Base-by-base conservation (phyloP, 2,888 invertebrate species). In the Parapristionchus giblindavisi region DNA sequence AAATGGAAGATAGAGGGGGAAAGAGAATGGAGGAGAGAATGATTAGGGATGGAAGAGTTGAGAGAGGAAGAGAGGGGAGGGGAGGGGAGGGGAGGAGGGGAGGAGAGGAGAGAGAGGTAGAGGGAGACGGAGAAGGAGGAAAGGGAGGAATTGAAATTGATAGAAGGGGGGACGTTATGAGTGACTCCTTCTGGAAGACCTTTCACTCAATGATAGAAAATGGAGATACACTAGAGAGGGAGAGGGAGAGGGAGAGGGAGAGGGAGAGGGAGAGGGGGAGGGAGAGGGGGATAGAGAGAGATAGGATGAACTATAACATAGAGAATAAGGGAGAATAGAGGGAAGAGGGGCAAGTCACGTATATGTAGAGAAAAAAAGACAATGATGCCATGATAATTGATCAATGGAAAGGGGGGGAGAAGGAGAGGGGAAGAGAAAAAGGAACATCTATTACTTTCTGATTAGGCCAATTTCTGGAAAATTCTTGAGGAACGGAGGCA, bases 281-380 rank as follows among this genome's bases (percentile, higher is more conserved):
- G 11, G 11, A 43, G 38, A 38, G 60, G 32, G 36, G 38, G 61
- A 24, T 40, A 61, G 38, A 36, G 61, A 61, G 38, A 61, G 61
- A 61, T 61, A 27, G 38, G 61, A 40, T 40, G 61, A n/a, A 61
- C 40, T 61, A 61, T 40, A 61, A 61, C 61, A 61, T 61, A 61
- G 40, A 61, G 61, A 40, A 61, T 40, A 61, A 36, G 61, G 40
- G 24, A 61, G 61, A 40, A 61, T 40, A n/a, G n/a, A n/a, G n/a
- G n/a, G n/a, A n/a, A n/a, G n/a, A n/a, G n/a, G n/a, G n/a, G n/a
- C n/a, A n/a, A n/a, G n/a, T n/a, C n/a, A n/a, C n/a, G n/a, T n/a
- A n/a, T n/a, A n/a, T n/a, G n/a, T n/a, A n/a, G n/a, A n/a, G n/a
- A n/a, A n/a, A n/a, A n/a, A n/a, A n/a, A n/a, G n/a, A n/a, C n/a